Evolutionary conservation across 2,113 vertebrate genomes (phyloP).

Genomic region (Mola mola): DNA sequence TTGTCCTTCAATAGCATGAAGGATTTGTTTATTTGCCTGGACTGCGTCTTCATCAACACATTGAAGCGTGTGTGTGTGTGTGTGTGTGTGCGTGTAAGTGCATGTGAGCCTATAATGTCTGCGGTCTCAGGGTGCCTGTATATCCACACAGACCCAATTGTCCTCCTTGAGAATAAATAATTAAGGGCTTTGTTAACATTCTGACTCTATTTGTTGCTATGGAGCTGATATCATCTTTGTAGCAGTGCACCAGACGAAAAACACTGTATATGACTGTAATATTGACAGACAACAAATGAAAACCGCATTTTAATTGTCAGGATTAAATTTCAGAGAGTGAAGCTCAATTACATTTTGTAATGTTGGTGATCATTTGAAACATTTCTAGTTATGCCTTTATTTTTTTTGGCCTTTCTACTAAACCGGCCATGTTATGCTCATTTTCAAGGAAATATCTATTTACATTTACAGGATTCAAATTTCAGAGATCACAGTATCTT

Average conservation of each 20-base stretch:
- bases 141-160: conserved; percentile 19
- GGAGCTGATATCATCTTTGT: conserved; percentile 34
- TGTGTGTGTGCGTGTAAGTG: neutral
- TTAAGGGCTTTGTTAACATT: conserved; percentile 58
- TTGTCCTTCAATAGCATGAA: neutral
- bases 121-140: conserved; percentile 19
- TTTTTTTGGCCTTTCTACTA: too few species aligned
- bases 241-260: conserved; percentile 30
- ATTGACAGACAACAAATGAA: neutral
- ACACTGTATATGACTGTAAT: conserved; percentile 27
- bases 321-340: too few species aligned
- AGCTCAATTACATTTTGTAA: too few species aligned
- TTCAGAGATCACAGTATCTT: too few species aligned
- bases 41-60: conserved; percentile 7
- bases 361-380: too few species aligned
- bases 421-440: too few species aligned
- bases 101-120: neutral
- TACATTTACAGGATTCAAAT: too few species aligned
- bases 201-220: conserved; percentile 62
- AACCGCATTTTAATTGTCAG: neutral
- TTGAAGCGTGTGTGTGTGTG: neutral
- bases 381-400: too few species aligned
- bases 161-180: conserved; percentile 62
- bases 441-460: too few species aligned
- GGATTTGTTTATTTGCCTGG: conserved; percentile 17